A percentile compares a stretch with the other conserved stretches of the same genome.
These are phyloP conservation scores for Nomada fabriciana DNA, from an alignment of 2,888 invertebrate genomes.

Conservation along the genomic window DNA sequence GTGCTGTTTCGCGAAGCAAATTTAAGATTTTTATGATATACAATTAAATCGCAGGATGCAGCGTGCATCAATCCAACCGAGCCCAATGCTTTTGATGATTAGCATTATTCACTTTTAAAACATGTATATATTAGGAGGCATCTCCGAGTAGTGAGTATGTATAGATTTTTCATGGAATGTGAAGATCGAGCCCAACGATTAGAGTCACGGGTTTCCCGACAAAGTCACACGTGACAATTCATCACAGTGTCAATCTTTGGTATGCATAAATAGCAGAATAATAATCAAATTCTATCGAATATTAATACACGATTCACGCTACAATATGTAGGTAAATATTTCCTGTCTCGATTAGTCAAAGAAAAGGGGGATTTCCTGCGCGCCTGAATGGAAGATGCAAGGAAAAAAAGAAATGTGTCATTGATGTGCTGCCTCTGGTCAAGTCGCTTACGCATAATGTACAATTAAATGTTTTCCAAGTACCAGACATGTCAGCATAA, in stretches of 20 bases:
- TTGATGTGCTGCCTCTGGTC: too few species aligned
- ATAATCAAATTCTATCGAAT: not conserved
- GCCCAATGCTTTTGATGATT: not conserved
- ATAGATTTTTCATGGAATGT: slow-evolving; percentile 21
- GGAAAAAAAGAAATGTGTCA: too few species aligned
- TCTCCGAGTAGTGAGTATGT: not conserved
- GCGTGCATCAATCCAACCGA: not conserved
- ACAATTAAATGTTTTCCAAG: too few species aligned
- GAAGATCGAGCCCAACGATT: not conserved
- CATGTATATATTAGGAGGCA: not conserved
- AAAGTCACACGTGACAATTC: slow-evolving; percentile 8
- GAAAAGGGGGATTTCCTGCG: too few species aligned
- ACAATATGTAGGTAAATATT: too few species aligned
- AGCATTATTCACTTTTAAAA: not conserved
- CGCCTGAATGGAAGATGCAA: too few species aligned
- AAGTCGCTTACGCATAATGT: too few species aligned
- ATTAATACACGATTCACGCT: too few species aligned
- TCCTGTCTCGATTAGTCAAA: too few species aligned
- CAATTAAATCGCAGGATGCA: not conserved
- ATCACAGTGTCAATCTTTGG: too few species aligned
- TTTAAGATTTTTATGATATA: not conserved
- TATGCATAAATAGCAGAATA: not conserved
- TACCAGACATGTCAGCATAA: too few species aligned
- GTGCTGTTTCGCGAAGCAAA: not conserved
- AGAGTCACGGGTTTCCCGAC: slow-evolving; percentile 34